Evolutionary conservation across 2,113 vertebrate genomes (phyloP).

Genomic region (Sceloporus undulatus): DNA sequence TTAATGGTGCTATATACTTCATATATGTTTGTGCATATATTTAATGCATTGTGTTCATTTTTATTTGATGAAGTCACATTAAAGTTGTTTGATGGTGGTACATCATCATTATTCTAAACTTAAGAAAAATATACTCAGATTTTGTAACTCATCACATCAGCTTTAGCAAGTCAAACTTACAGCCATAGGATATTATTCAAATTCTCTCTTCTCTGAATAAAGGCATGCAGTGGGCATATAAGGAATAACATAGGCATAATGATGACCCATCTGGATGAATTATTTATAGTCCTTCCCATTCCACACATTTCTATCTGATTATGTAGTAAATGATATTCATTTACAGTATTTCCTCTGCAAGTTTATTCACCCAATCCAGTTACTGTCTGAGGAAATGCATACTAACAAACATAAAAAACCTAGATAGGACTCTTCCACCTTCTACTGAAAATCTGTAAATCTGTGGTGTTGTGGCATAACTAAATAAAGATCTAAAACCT

Average conservation of each 20-base stretch:
- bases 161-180: not conserved
- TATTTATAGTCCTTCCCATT: not conserved
- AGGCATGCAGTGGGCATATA: not conserved
- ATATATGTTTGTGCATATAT: no score
- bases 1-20: no score
- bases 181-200: not conserved
- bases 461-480: not conserved
- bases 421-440: not conserved
- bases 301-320: not conserved
- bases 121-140: not conserved
- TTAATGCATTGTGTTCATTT: no score
- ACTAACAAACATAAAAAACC: not conserved
- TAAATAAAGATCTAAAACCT: not conserved
- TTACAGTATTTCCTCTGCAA: not conserved
- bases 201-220: not conserved
- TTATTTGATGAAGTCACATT: no score
- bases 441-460: not conserved
- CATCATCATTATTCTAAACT: no score
- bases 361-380: slow-evolving; percentile 2
- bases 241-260: not conserved
- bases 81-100: no score
- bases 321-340: no score
- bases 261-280: not conserved
- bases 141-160: no score
- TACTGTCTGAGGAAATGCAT: not conserved